Conservation (phyloP, 1,140 invertebrate genomes). For the Leptestheria dahalacensis region DNA sequence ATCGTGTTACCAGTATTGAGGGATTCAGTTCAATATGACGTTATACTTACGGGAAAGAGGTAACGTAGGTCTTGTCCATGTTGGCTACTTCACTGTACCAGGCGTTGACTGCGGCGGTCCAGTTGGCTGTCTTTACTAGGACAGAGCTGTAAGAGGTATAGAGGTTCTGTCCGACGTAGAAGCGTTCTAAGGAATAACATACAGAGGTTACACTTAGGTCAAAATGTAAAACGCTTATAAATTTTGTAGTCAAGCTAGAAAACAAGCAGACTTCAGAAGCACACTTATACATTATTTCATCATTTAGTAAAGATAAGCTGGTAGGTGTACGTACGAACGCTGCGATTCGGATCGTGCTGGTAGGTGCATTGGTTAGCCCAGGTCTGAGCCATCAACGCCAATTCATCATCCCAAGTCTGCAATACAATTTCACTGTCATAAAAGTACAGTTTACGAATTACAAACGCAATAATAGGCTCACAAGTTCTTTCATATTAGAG, state of each 20-base stretch:
- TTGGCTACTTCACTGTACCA: constrained; percentile 23
- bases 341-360: constrained; percentile 3
- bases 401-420: constrained; percentile 16
- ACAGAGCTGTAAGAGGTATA: background rate
- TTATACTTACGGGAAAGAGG: constrained; percentile 20
- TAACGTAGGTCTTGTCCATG: constrained; percentile 15
- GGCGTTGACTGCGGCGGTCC: constrained; percentile 18
- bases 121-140: constrained; percentile 13
- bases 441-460: background rate
- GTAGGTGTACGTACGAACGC: constrained; percentile 13
- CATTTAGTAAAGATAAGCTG: too few relatives aligned
- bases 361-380: constrained; percentile 5
- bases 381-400: constrained; percentile 14
- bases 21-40: too few relatives aligned
- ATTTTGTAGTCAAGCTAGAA: too few relatives aligned
- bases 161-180: constrained; percentile 24
- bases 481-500: constrained; percentile 11
- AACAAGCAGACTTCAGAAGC: too few relatives aligned
- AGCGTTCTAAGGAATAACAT: constrained; percentile 14
- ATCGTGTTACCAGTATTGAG: too few relatives aligned
- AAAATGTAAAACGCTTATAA: too few relatives aligned
- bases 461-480: too few relatives aligned
- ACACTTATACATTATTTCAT: too few relatives aligned
- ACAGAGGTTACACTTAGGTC: background rate
- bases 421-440: background rate